Evolutionary conservation across 1,140 invertebrate genomes (phyloP), one percentile per base, ranked within the genome.

Genomic region (Aricia agestis): DNA sequence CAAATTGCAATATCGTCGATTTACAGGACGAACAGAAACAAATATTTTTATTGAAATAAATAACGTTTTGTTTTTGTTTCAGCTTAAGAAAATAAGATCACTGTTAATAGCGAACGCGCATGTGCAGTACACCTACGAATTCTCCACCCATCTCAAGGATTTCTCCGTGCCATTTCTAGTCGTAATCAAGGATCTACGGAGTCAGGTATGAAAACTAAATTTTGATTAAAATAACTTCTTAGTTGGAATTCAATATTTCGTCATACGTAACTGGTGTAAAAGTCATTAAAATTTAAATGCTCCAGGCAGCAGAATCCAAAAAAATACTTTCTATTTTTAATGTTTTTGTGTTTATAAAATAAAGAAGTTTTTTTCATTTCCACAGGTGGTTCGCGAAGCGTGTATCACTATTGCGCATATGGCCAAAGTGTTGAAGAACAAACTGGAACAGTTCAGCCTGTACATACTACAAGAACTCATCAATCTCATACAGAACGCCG

Each of bases 331-430:
- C 9, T 36, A 9, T 36, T 36, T 36, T 36, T 1, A 9, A 7
- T 68, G 45, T 65, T 5, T 31, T 71, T 13, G n/a, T 19, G 70
- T 61, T 15, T 42, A 15, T 5, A 52, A 52, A 13, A 52, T 1
- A 52, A 52, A 2, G 7, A 36, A 36, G 36, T 36, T 36, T 6
- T 9, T 63, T 11, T 6, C 45, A n/a, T 58, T 66, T 52, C 77
- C 95, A 92, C 95, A 98, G 92, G 97, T 99, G 69, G 97, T 98
- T 0, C 93, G 98, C 72, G 98, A 99, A 90, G 97, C 97, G 0
- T 99, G 98, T 86, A 97, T 99, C 66, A 98, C 98, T 1, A 95
- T 99, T 72, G 97, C 98, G 31, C 98, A 95, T 92, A 94, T 98
- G 87, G 96, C 97, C 66, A 96, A 98, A 87, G 94, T 94, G 52